phyloP scores from a whole-genome alignment of 2,797 vertebrate species.

The Ataeniobius toweri region DNA sequence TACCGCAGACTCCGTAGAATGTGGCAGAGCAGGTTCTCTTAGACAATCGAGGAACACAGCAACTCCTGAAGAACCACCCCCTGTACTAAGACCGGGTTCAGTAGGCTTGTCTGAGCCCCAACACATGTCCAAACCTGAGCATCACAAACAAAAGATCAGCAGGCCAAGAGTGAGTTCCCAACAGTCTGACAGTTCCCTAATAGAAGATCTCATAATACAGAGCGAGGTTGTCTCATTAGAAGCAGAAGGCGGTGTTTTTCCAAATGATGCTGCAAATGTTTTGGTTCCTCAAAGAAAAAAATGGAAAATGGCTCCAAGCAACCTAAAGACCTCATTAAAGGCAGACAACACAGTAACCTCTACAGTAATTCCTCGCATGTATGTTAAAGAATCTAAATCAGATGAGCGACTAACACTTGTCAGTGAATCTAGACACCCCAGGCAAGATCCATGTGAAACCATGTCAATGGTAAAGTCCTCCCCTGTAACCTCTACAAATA shows the following conservation, averaged over 20 bases:
- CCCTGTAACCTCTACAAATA: not conserved
- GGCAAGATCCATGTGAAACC: not conserved
- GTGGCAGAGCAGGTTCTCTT: not conserved
- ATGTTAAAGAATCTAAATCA: not conserved
- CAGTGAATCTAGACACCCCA: not conserved
- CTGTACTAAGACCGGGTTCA: not conserved
- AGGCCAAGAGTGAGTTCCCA: not conserved
- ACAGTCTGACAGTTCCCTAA: too few species aligned
- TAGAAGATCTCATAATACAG: not conserved
- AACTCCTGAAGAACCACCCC: not conserved
- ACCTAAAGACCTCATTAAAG: not conserved
- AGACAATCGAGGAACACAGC: not conserved
- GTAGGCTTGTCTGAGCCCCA: not conserved
- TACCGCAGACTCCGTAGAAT: not conserved
- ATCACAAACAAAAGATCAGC: not conserved
- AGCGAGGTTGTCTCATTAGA: not conserved
- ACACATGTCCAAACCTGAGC: not conserved
- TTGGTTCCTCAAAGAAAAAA: not conserved
- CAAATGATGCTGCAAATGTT: not conserved
- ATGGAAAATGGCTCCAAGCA: not conserved
- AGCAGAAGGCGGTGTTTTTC: not conserved
- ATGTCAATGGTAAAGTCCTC: not conserved
- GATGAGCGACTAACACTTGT: not conserved
- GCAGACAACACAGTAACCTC: accelerated
- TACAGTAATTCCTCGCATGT: not conserved